phyloP scores from a whole-genome alignment of 2,888 invertebrate species.

The Allophyes oxyacanthae region DNA sequence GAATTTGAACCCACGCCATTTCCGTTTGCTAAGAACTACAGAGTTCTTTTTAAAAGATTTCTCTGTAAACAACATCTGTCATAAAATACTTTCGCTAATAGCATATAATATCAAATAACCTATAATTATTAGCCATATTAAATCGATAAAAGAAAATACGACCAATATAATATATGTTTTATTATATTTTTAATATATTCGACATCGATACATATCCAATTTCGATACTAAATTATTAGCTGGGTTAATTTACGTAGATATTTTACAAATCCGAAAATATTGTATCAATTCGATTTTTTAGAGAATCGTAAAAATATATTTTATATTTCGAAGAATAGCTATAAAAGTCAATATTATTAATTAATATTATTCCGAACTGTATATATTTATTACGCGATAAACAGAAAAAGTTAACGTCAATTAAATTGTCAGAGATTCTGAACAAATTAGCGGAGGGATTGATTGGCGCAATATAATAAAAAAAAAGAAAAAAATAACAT shows the following conservation, averaged over 20 bases:
- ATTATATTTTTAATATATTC: constrained; percentile 39
- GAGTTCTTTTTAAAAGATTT: too few relatives aligned
- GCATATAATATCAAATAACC: constrained; percentile 23
- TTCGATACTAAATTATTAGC: constrained; percentile 42
- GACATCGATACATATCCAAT: constrained; percentile 49
- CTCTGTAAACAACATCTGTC: constrained; percentile 2
- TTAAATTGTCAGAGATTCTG: constrained; percentile 39
- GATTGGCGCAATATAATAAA: constrained; percentile 33
- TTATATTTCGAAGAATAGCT: constrained; percentile 33
- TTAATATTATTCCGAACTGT: constrained; percentile 44
- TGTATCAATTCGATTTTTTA: constrained; percentile 37
- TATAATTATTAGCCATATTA: constrained; percentile 20
- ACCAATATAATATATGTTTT: constrained; percentile 30
- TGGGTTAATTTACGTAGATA: constrained; percentile 39
- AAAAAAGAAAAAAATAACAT: too few relatives aligned
- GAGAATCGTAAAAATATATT: constrained; percentile 46
- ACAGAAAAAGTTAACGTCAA: constrained; percentile 41
- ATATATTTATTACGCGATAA: constrained; percentile 42
- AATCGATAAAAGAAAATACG: constrained; percentile 25
- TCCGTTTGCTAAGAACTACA: too few relatives aligned
- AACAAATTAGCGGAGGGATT: constrained; percentile 25
- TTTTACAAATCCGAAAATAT: constrained; percentile 25
- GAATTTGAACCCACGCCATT: too few relatives aligned
- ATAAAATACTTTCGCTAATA: constrained; percentile 12
- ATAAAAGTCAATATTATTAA: constrained; percentile 55